Percentiles rank a stretch among this genome's conserved stretches.
Evolutionary conservation across 37 sponge, comb jelly and placozoan species (phyloP).

Genomic region (Cliona cf. orientalis): DNA sequence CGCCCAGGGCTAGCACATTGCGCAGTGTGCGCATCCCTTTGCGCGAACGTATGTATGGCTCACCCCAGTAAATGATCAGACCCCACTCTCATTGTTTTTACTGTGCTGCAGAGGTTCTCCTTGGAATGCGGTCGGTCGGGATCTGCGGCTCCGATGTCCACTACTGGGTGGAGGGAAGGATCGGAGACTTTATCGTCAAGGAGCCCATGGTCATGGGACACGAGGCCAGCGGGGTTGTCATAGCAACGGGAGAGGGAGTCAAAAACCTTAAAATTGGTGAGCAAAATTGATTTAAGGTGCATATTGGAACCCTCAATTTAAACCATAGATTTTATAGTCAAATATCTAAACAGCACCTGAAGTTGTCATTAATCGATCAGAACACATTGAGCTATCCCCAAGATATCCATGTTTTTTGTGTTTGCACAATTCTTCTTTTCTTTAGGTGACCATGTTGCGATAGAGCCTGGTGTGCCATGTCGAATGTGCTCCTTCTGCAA

Average conservation of each 20-base stretch:
- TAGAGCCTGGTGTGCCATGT: constrained; percentile 97
- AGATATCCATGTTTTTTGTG: not conserved
- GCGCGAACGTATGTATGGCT: too few species aligned
- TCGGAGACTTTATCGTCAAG: constrained; percentile 95
- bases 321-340: not conserved
- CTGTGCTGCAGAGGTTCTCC: constrained; percentile 85
- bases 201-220: constrained; percentile 95
- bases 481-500: constrained; percentile 82
- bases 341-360: not conserved
- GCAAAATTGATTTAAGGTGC: not conserved
- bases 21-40: not conserved
- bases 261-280: constrained; percentile 72
- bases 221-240: constrained; percentile 87
- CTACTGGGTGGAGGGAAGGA: constrained; percentile 88
- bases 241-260: constrained; percentile 87
- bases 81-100: too few species aligned
- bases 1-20: not conserved
- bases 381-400: not conserved
- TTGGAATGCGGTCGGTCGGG: constrained; percentile 91
- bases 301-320: not conserved
- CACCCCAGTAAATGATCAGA: too few species aligned
- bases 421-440: too few species aligned
- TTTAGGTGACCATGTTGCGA: constrained; percentile 92
- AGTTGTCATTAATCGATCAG: not conserved
- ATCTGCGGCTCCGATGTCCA: constrained; percentile 98